Percentiles rank a stretch among this genome's conserved stretches.
These are phyloP conservation scores for Mesoligia furuncula DNA, from an alignment of 2,888 invertebrate species.

Conservation along the genomic window DNA sequence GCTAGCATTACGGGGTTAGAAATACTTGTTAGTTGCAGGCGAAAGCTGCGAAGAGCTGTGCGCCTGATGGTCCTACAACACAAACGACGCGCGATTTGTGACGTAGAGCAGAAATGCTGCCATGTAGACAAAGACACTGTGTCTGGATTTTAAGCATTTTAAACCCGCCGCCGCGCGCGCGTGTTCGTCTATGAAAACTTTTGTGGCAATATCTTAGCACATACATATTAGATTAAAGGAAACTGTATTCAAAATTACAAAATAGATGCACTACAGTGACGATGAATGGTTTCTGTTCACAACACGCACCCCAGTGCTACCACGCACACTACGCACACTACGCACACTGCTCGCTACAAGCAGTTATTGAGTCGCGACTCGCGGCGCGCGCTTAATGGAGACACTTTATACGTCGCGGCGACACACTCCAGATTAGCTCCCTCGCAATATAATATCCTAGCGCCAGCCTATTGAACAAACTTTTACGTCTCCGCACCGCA, in stretches of 20 bases:
- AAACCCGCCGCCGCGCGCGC: neutral
- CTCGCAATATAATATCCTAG: neutral
- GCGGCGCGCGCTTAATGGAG: neutral
- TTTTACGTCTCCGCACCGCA: neutral
- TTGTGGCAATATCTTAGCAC: neutral
- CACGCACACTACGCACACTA: too few species aligned
- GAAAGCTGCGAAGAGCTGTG: neutral
- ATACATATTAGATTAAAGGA: neutral
- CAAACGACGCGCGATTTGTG: constrained; percentile 17
- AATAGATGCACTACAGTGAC: neutral
- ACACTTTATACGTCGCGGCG: constrained; percentile 4
- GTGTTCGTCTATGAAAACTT: neutral
- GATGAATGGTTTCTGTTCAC: neutral
- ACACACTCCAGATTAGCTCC: constrained; percentile 4
- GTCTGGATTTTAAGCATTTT: too few species aligned
- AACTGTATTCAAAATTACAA: neutral
- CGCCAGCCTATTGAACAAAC: neutral
- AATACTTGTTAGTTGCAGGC: constrained; percentile 12
- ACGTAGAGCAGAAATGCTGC: too few species aligned
- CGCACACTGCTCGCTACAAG: neutral
- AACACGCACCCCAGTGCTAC: neutral
- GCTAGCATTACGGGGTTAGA: neutral
- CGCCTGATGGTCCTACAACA: constrained; percentile 1
- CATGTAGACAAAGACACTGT: neutral
- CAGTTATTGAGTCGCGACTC: neutral